Conservation (phyloP, 2,113 vertebrate species). For the Bungarus multicinctus region DNA sequence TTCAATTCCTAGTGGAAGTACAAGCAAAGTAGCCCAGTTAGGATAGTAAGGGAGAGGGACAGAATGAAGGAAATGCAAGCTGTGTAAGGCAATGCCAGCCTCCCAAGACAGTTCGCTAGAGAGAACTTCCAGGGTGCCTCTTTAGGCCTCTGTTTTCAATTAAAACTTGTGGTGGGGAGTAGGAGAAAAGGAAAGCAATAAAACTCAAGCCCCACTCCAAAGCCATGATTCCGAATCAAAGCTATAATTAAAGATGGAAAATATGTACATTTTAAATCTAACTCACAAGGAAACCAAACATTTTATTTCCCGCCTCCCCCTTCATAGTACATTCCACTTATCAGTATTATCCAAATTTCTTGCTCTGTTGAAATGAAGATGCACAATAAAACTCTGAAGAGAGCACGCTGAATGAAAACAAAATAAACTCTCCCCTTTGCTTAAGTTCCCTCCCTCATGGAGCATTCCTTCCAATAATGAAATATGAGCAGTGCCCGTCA, state of each 20-base stretch:
- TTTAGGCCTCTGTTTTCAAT: constrained; percentile 30
- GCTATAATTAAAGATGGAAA: constrained; percentile 62
- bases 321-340: constrained; percentile 41
- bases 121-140: constrained; percentile 3
- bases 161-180: neutral
- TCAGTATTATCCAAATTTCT: constrained; percentile 22
- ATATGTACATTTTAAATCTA: constrained; percentile 64
- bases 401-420: constrained; percentile 21
- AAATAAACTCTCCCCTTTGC: constrained; percentile 19
- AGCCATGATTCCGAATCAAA: constrained; percentile 66
- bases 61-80: neutral
- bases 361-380: constrained; percentile 19
- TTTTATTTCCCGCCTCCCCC: constrained; percentile 44
- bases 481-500: constrained; percentile 15
- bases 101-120: neutral
- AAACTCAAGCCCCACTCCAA: constrained; percentile 52
- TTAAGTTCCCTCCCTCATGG: neutral
- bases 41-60: neutral
- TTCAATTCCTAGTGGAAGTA: constrained; percentile 9
- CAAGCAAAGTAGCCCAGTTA: constrained; percentile 4
- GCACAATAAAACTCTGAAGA: constrained; percentile 14
- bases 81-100: accelerated
- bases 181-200: constrained; percentile 32
- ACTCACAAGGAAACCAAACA: constrained; percentile 62
- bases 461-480: constrained; percentile 25